Evolutionary conservation across 92 coral and sea anemone species (phyloP), one percentile per base, ranked within the genome.

Genomic region (Virgularia gustaviana): DNA sequence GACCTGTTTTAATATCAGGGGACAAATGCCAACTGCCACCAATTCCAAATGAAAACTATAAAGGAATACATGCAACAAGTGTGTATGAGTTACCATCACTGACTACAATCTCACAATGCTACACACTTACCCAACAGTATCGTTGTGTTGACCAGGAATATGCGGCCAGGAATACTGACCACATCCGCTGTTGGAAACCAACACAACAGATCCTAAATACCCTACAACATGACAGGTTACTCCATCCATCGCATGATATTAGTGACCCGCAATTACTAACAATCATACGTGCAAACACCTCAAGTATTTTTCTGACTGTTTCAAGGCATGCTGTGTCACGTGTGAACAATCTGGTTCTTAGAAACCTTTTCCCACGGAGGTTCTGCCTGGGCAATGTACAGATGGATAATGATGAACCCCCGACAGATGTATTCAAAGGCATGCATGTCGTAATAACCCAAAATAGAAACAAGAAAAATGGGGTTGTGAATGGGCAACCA

Each of bases 21-120:
- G 78, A 79, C 6, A 36, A 31, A 7, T 52, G 49, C 35, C 79
- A 79, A 29, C 83, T 67, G 22, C 83, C 70, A 25, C 78, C 83
- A 3, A 38, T 79, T 0, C 63, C 33, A 11, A 58, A 49, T 0
- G 36, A 43, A 10, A 78, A 71, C 18, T 39, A 24, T 10, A 0
- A 44, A 0, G n/a, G 8, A 18, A 24, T 9, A 5, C 20, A 57
- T 9, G 6, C 5, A n/a, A 42, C 58, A 7, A 23, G 57, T 0
- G 25, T 78, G 0, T 5, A 37, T 6, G 30, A 41, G 0, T 42
- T 65, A n/a, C 9, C 11, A 0, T 33, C n/a, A n/a, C n/a, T 68
- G 12, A 28, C 42, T 13, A 33, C 18, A 0, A 2, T 19, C 0
- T 34, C 76, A n/a, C 15, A 0, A 0, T n/a, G 30, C 9, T 37